Base-by-base conservation (phyloP, 2,113 vertebrate genomes). In the Colistium nudipinnis region DNA sequence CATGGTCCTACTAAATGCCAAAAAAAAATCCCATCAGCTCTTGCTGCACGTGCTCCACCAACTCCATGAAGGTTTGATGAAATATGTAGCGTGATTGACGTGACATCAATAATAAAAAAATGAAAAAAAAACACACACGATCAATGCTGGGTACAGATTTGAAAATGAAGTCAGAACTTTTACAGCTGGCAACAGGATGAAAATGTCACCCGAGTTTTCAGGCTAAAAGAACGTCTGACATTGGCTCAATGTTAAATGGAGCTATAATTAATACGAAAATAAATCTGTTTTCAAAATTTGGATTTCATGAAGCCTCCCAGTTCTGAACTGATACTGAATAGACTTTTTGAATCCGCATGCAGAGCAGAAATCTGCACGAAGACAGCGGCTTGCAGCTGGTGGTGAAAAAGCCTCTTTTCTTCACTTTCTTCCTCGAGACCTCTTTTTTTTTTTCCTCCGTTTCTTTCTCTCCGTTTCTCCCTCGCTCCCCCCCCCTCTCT, bases 391-490 rank as follows among this genome's bases (percentile, higher is more conserved):
- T 62, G 27, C 30, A 70, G 56, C 41, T 62, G 14, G 6, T 35
- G 12, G n/a, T 53, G 48, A 63, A 69, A 47, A 62, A 19, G 7
- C 31, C 17, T 74, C 19, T 2, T 73, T 67, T 72, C 31, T 45
- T 55, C 35, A 45, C 64, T 70, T 75, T 54, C 13, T 60, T 57
- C 55, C 16, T 68, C 14, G 38, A 33, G 49, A 56, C 56, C 12
- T 61, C 36, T n/a, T 9, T 60, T 62, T 38, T n/a, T 47, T 44
- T 60, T 55, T 59, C 51, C 71, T 68, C 61, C 52, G 28, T 30
- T 45, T 1, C 47, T 19, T 16, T 33, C 61, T 6, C 65, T 14
- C 36, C 25, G 51, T 62, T 63, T 65, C 66, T 55, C 54, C 22
- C 65, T 6, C 59, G 10, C 39, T 31, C 33, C 25, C 45, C 43